Percentiles rank a stretch among this genome's conserved stretches.
Evolutionary conservation across 2,113 vertebrate genomes (phyloP).

Genomic region (Leptocoma aspasia): DNA sequence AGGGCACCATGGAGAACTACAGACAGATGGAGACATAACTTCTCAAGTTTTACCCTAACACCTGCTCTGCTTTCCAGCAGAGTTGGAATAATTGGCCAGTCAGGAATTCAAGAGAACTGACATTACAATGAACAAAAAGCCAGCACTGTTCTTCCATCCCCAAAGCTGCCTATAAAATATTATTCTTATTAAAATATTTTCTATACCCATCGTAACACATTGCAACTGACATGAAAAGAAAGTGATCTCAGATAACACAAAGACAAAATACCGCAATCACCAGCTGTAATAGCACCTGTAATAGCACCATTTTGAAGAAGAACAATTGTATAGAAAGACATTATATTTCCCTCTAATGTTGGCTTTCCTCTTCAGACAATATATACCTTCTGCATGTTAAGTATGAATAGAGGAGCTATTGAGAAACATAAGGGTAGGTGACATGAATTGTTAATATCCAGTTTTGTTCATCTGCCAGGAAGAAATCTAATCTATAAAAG

Average conservation of each 20-base stretch:
- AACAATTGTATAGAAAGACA: conserved; percentile 7
- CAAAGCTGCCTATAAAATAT: neutral
- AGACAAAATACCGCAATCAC: neutral
- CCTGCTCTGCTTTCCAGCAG: neutral
- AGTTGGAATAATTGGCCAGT: neutral
- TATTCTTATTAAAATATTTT: conserved; percentile 14
- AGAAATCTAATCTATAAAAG: neutral
- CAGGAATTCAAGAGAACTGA: neutral
- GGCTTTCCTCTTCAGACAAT: conserved; percentile 6
- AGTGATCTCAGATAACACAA: neutral
- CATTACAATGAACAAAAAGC: neutral
- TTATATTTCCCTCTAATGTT: neutral
- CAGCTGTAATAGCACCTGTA: neutral
- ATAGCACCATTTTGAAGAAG: conserved; percentile 25
- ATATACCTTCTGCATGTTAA: conserved; percentile 15
- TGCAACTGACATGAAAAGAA: neutral
- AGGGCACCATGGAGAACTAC: neutral
- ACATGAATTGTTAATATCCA: conserved; percentile 15
- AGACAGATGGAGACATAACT: neutral
- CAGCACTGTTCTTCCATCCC: neutral
- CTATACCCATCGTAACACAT: neutral
- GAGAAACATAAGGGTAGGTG: neutral
- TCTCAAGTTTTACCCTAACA: neutral
- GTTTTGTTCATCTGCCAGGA: conserved; percentile 6
- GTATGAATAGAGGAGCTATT: neutral